Evolutionary conservation across 2,888 invertebrate species (phyloP).

Genomic region (Caenorhabditis sp.): DNA sequence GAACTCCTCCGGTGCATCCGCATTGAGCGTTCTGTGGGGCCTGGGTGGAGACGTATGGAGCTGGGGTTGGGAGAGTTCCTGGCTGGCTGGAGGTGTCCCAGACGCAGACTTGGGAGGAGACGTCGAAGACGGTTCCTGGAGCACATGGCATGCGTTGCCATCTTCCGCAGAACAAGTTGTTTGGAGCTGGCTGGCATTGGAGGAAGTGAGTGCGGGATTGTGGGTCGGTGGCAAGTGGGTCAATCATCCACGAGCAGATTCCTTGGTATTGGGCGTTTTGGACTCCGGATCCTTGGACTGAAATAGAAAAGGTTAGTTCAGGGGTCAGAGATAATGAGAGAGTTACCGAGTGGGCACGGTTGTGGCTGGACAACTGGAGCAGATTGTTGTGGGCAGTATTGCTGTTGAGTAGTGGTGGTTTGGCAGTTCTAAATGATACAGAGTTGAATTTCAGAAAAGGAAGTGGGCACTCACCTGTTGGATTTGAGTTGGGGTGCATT

Average conservation of each 20-base stretch:
- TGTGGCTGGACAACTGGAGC: conserved; percentile 80
- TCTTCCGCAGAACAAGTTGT: conserved; percentile 83
- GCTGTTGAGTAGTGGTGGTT: conserved; percentile 81
- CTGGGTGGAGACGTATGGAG: conserved; percentile 76
- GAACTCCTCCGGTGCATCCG: conserved; percentile 82
- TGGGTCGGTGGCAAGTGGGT: conserved; percentile 82
- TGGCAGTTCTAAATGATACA: conserved; percentile 74
- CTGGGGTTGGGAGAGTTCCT: conserved; percentile 75
- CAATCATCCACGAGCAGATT: conserved; percentile 83
- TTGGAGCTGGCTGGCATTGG: conserved; percentile 82
- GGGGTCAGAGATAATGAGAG: not conserved
- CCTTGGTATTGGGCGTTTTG: conserved; percentile 82
- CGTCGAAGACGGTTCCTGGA: conserved; percentile 82
- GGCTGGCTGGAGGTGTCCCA: conserved; percentile 71
- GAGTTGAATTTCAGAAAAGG: not conserved
- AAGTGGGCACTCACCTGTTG: conserved; percentile 34
- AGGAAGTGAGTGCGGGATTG: conserved; percentile 78
- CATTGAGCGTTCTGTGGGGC: conserved; percentile 76
- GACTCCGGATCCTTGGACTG: conserved; percentile 80
- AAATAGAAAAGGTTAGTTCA: conserved; percentile 35
- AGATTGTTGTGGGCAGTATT: conserved; percentile 80
- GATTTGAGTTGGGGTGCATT: conserved; percentile 64
- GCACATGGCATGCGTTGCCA: conserved; percentile 83
- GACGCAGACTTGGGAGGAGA: conserved; percentile 73
- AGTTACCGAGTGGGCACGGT: conserved; percentile 80